These are phyloP conservation scores for Pithys albifrons DNA, from an alignment of 2,113 vertebrate genomes.

Conservation along the genomic window DNA sequence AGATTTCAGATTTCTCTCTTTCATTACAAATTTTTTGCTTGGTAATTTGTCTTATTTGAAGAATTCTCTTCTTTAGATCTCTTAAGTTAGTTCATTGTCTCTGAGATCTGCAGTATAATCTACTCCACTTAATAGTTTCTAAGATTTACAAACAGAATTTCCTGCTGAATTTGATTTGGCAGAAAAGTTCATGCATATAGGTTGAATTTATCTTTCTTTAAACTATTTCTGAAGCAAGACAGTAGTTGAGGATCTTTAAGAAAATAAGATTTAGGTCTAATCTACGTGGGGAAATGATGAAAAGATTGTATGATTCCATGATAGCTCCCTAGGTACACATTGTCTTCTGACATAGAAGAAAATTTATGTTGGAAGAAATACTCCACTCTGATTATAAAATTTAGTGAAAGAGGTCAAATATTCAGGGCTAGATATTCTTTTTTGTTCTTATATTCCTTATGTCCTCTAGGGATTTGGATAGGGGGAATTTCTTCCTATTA, in stretches of 20 bases:
- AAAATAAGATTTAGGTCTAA: neutral
- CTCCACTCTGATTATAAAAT: neutral
- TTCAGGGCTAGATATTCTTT: neutral
- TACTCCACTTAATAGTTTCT: neutral
- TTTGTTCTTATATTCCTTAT: neutral
- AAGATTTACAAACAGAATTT: neutral
- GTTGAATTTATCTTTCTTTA: neutral
- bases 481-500: neutral
- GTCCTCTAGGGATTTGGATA: neutral
- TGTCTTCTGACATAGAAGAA: neutral
- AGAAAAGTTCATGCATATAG: neutral
- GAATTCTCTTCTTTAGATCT: neutral
- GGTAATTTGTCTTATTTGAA: neutral
- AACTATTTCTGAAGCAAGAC: neutral
- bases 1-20: neutral
- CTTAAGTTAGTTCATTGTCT: neutral
- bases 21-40: neutral
- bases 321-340: neutral
- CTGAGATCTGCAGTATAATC: slow-evolving; percentile 3
- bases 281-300: slow-evolving; percentile 5
- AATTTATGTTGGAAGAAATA: slow-evolving; percentile 27
- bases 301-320: neutral
- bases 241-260: neutral
- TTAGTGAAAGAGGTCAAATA: neutral
- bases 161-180: neutral